phyloP scores from a whole-genome alignment of 2,797 vertebrate species.

The Chloroceryle amazona region DNA sequence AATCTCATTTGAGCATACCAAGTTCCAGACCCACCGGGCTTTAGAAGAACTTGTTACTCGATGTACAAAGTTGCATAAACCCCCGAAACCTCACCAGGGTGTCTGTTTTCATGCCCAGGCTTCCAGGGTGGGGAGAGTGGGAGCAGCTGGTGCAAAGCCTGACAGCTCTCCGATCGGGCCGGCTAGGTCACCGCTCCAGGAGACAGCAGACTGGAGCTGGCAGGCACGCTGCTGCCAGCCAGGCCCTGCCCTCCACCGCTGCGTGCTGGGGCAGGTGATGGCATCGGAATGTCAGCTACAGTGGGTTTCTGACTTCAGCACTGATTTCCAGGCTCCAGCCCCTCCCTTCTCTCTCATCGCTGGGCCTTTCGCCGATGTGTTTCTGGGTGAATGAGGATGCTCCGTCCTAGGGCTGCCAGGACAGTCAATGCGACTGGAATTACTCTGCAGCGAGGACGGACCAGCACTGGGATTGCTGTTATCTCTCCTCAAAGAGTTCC shows the following conservation, averaged over 20 bases:
- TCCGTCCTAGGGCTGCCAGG: neutral
- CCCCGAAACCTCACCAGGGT: accelerated
- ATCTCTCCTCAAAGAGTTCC: neutral
- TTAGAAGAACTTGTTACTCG: neutral
- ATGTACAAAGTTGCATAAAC: accelerated
- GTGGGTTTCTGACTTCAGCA: neutral
- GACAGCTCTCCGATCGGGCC: neutral
- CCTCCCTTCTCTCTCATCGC: neutral
- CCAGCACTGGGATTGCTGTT: neutral
- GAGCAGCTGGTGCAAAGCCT: accelerated
- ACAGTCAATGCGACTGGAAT: accelerated
- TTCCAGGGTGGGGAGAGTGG: neutral
- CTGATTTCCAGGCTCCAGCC: neutral
- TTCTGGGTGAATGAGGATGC: accelerated
- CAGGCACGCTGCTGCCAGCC: neutral
- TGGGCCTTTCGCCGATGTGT: accelerated
- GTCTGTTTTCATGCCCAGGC: accelerated
- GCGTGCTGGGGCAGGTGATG: accelerated
- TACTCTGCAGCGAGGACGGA: neutral
- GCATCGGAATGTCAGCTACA: accelerated
- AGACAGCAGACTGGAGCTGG: neutral
- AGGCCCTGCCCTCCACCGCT: neutral
- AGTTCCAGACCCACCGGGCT: neutral
- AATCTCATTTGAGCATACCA: neutral
- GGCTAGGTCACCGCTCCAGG: neutral